These are phyloP conservation scores for Lycia hirtaria DNA, from an alignment of 2,888 invertebrate genomes.

Conservation along the genomic window DNA sequence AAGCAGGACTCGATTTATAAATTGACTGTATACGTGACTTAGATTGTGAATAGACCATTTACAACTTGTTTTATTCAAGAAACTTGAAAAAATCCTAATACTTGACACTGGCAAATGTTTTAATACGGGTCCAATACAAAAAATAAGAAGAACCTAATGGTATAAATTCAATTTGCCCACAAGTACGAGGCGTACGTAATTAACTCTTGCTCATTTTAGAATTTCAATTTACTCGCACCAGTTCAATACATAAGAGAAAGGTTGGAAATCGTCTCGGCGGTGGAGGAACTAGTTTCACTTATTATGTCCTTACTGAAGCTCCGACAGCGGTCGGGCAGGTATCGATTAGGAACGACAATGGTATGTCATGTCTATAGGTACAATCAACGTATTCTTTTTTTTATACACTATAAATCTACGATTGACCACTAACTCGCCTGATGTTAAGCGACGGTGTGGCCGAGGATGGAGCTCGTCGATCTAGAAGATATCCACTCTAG, in stretches of 20 bases:
- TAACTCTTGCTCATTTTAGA: not conserved
- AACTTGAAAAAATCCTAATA: not conserved
- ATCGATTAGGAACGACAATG: conserved; percentile 21
- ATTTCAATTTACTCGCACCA: conserved; percentile 13
- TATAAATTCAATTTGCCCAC: not conserved
- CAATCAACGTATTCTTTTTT: too few species aligned
- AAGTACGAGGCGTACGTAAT: not conserved
- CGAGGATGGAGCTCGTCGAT: too few species aligned
- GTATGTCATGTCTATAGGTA: not conserved
- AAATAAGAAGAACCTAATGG: not conserved
- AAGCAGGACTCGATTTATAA: too few species aligned
- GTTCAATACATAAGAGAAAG: conserved; percentile 20
- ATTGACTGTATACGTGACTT: too few species aligned
- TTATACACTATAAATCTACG: too few species aligned
- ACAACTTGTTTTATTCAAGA: too few species aligned
- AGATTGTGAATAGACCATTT: too few species aligned
- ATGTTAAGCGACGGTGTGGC: too few species aligned
- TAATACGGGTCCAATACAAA: too few species aligned
- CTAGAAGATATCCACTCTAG: too few species aligned
- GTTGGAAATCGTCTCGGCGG: not conserved
- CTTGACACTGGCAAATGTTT: not conserved
- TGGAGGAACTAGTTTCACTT: conserved; percentile 1
- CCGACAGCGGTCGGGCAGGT: conserved; percentile 15
- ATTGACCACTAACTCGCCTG: too few species aligned
- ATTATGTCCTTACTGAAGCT: conserved; percentile 18